These are phyloP conservation scores for Sphaeramia orbicularis DNA, from an alignment of 2,797 vertebrate genomes.

Conservation along the genomic window DNA sequence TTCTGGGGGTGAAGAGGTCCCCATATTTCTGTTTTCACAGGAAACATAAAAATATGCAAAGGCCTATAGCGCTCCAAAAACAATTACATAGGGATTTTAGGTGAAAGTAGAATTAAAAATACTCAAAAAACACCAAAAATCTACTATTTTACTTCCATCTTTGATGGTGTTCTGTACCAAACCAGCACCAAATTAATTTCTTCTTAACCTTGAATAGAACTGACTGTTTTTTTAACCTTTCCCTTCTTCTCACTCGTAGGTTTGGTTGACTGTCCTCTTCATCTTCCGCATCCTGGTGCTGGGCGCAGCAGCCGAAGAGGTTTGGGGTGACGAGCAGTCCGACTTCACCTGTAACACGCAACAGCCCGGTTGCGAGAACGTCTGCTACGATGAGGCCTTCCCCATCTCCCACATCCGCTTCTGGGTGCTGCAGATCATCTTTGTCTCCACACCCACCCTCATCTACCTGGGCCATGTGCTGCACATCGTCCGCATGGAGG, in stretches of 20 bases:
- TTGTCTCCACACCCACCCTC: slow-evolving; percentile 95
- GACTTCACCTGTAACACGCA: slow-evolving; percentile 96
- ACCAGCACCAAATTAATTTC: too few species aligned
- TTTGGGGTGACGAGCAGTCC: slow-evolving; percentile 96
- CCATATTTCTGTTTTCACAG: too few species aligned
- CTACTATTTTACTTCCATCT: not conserved
- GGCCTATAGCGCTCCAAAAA: too few species aligned
- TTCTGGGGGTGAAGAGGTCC: too few species aligned
- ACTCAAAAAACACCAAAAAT: not conserved
- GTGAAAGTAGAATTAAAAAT: too few species aligned
- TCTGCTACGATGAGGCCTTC: slow-evolving; percentile 96
- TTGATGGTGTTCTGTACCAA: too few species aligned
- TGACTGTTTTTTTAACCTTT: too few species aligned
- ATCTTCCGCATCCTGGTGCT: slow-evolving; percentile 96
- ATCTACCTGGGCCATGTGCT: slow-evolving; percentile 97
- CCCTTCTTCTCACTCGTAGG: slow-evolving; percentile 59
- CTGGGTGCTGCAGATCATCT: slow-evolving; percentile 99
- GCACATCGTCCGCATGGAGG: slow-evolving; percentile 94
- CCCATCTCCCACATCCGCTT: slow-evolving; percentile 97
- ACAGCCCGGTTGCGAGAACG: slow-evolving; percentile 95
- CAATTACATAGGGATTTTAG: too few species aligned
- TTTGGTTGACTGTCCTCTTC: slow-evolving; percentile 95
- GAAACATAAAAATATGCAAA: too few species aligned
- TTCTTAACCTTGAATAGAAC: too few species aligned
- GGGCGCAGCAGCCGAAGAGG: slow-evolving; percentile 92